Evolutionary conservation across 92 coral and sea anemone genomes (phyloP).

Genomic region (Hydrozoanthus gracilis): DNA sequence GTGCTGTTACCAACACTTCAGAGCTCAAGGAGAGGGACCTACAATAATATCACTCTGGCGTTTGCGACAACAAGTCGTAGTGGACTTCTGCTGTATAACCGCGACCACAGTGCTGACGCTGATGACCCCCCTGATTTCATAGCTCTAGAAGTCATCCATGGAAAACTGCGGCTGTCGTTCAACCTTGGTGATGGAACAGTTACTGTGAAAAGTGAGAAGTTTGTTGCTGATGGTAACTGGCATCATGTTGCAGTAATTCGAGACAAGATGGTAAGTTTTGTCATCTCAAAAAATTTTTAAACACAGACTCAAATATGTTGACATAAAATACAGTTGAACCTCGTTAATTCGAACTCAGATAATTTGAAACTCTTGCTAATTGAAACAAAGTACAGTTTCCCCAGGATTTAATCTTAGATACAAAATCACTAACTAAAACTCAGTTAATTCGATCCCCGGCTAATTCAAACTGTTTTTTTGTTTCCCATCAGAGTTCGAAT

Average conservation of each 20-base stretch:
- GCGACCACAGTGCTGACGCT: conserved; percentile 57
- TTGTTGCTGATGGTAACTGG: conserved; percentile 92
- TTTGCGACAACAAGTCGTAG: conserved; percentile 76
- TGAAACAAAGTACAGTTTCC: too few species aligned
- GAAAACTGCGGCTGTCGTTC: conserved; percentile 83
- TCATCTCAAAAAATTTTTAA: neutral
- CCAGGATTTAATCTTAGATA: too few species aligned
- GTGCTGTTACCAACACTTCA: conserved; percentile 77
- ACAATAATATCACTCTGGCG: conserved; percentile 82
- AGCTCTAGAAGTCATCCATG: conserved; percentile 79
- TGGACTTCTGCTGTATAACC: conserved; percentile 81
- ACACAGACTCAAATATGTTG: neutral
- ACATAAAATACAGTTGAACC: too few species aligned
- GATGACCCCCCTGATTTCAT: conserved; percentile 77
- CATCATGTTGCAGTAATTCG: conserved; percentile 82
- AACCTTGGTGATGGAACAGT: conserved; percentile 83
- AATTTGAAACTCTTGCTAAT: too few species aligned
- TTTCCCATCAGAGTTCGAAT: too few species aligned
- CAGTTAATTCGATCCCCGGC: too few species aligned
- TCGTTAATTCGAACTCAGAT: too few species aligned
- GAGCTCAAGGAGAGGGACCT: conserved; percentile 65
- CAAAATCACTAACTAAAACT: too few species aligned
- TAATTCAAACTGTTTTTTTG: too few species aligned
- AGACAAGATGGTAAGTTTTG: conserved; percentile 73
- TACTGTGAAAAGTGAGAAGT: conserved; percentile 57